Conservation (phyloP, 2,888 invertebrate genomes). For the Oligia latruncula region DNA sequence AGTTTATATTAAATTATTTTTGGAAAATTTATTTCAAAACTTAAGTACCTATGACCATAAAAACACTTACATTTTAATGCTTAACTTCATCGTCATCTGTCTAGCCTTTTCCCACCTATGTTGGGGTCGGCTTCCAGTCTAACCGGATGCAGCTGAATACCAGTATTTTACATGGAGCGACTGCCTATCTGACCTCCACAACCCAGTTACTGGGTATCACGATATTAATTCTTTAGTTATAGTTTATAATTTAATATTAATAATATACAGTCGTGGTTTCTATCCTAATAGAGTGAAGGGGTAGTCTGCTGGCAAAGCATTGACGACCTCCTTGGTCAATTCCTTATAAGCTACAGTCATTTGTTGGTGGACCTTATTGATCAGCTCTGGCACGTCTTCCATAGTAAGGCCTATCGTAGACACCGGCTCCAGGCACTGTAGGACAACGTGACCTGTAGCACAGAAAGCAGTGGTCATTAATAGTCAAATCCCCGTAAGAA, state of each 20-base stretch:
- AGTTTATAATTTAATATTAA: slow-evolving; percentile 21
- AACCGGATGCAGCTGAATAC: not conserved
- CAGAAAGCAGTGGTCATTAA: not conserved
- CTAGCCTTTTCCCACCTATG: not conserved
- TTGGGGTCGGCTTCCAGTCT: not conserved
- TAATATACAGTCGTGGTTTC: slow-evolving; percentile 40
- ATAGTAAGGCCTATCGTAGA: slow-evolving; percentile 84
- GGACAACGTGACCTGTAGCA: slow-evolving; percentile 87
- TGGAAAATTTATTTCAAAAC: slow-evolving; percentile 13
- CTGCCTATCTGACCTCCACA: not conserved
- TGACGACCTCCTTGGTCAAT: slow-evolving; percentile 83
- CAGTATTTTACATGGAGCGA: not conserved
- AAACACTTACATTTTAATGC: not conserved
- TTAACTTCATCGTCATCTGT: not conserved
- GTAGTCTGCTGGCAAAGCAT: slow-evolving; percentile 82
- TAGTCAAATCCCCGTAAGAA: not conserved
- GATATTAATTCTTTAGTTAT: not conserved
- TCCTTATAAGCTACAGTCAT: slow-evolving; percentile 87
- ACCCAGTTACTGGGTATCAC: not conserved
- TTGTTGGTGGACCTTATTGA: slow-evolving; percentile 79
- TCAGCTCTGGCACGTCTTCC: slow-evolving; percentile 86
- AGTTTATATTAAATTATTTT: not conserved
- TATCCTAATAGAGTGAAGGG: slow-evolving; percentile 76
- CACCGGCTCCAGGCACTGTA: slow-evolving; percentile 88
- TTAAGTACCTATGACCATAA: not conserved